Evolutionary conservation across 2,113 vertebrate genomes (phyloP).

Genomic region (Perccottus glenii): DNA sequence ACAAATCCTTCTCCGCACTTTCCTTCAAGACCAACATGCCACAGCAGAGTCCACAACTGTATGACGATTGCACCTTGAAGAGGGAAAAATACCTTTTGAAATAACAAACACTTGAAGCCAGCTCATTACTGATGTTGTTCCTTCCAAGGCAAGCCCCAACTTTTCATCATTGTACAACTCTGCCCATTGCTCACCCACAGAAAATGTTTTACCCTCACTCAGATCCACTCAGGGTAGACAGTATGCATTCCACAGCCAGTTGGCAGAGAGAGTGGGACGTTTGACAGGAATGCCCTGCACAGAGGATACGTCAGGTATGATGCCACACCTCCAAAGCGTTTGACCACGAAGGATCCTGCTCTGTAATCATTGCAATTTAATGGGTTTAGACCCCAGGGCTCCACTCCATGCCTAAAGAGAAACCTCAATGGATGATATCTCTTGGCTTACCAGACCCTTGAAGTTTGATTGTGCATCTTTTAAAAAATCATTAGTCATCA

Average conservation of each 20-base stretch:
- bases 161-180: constrained; percentile 85
- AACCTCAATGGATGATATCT: constrained; percentile 20
- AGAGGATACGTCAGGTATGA: constrained; percentile 50
- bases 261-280: constrained; percentile 74
- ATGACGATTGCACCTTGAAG: constrained; percentile 85
- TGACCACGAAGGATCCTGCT: constrained; percentile 18
- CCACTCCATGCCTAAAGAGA: constrained; percentile 13
- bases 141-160: constrained; percentile 89
- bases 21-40: constrained; percentile 79
- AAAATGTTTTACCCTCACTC: constrained; percentile 86
- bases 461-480: constrained; percentile 60
- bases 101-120: constrained; percentile 82
- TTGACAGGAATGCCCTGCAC: constrained; percentile 61
- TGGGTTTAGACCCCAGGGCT: background rate
- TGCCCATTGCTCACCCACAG: constrained; percentile 81
- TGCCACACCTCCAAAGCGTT: constrained; percentile 17
- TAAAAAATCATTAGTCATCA: constrained; percentile 66
- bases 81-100: constrained; percentile 81
- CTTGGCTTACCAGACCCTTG: constrained; percentile 46
- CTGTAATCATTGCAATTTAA: constrained; percentile 4
- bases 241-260: constrained; percentile 83
- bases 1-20: constrained; percentile 45
- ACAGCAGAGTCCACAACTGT: constrained; percentile 82
- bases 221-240: constrained; percentile 85
- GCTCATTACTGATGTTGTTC: constrained; percentile 82